Base-by-base conservation (phyloP, 2,888 invertebrate genomes). In the Parnassius glacialis region DNA sequence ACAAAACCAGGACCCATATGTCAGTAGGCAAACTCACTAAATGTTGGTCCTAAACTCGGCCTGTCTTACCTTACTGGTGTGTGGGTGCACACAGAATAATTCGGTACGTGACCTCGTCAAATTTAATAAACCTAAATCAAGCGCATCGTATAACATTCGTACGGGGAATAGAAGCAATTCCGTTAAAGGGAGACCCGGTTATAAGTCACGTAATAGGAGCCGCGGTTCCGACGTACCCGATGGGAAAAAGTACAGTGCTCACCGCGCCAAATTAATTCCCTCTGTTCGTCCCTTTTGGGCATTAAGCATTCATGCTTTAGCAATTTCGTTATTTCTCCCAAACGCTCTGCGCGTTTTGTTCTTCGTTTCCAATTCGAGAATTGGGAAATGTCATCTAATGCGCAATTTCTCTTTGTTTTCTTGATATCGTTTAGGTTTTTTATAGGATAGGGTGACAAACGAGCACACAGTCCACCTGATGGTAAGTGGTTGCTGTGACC, bases 231-330 rank as follows among this genome's bases (percentile, higher is more conserved):
- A 42, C 65, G 66, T 70, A 73, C 67, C 75, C 75, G 65, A 72
- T 72, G 80, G 79, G 79, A 74, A 74, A 59, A 72, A 72, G 58
- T 58, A 67, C 70, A 65, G 66, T 67, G 70, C 73, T 78, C 75
- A 76, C 78, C 76, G 72, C 72, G 73, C 73, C 72, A 79, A 83
- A 85, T 85, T 83, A 86, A 84, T 85, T 81, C 81, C 76, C 70
- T 68, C 70, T 68, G 61, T 67, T 56, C 45, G 68, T 74, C 72
- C 80, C 81, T 78, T 77, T 71, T 69, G 65, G 70, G 78, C 85
- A 86, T 87, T 85, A 87, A 85, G 81, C 84, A 87, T 87, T 86
- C 87, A 87, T 85, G 82, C 81, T 75, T 78, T 75, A 74, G 76
- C 83, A 83, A 86, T 86, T 85, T 74, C 75, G 78, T 84, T 85